These are phyloP conservation scores for Macrochelys suwanniensis DNA, from an alignment of 2,797 vertebrate genomes.

Conservation along the genomic window DNA sequence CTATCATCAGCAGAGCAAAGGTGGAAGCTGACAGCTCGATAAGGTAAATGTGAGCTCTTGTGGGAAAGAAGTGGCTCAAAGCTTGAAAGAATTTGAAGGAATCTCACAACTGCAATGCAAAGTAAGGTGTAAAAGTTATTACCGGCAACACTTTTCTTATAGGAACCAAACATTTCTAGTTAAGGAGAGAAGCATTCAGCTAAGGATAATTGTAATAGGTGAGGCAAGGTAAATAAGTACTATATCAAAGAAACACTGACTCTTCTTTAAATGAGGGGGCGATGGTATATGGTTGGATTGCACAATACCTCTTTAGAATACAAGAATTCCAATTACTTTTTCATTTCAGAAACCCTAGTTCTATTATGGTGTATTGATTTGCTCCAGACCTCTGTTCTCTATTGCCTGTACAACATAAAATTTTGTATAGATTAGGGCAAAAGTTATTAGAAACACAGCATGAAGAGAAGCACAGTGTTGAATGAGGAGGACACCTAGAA, in stretches of 20 bases:
- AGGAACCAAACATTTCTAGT: neutral
- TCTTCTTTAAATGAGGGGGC: slow-evolving; percentile 2
- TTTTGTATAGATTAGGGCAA: neutral
- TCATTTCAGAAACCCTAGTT: slow-evolving; percentile 8
- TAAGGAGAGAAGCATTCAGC: neutral
- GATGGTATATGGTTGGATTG: neutral
- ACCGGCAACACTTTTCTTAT: neutral
- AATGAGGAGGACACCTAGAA: neutral
- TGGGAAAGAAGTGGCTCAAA: neutral
- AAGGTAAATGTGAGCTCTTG: fast-evolving
- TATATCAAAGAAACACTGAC: neutral
- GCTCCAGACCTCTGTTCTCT: neutral
- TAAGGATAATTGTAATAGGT: neutral
- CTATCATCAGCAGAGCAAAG: neutral
- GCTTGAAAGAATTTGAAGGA: neutral
- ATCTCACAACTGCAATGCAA: neutral
- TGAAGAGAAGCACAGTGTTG: neutral
- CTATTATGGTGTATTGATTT: neutral
- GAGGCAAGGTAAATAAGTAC: neutral
- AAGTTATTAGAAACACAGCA: slow-evolving; percentile 21
- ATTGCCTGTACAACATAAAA: neutral
- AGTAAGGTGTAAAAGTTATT: neutral
- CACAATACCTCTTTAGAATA: neutral
- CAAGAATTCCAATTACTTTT: neutral
- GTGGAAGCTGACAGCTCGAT: neutral